Evolutionary conservation across 1,140 invertebrate species (phyloP).

Genomic region (Lanistes nyassanus): DNA sequence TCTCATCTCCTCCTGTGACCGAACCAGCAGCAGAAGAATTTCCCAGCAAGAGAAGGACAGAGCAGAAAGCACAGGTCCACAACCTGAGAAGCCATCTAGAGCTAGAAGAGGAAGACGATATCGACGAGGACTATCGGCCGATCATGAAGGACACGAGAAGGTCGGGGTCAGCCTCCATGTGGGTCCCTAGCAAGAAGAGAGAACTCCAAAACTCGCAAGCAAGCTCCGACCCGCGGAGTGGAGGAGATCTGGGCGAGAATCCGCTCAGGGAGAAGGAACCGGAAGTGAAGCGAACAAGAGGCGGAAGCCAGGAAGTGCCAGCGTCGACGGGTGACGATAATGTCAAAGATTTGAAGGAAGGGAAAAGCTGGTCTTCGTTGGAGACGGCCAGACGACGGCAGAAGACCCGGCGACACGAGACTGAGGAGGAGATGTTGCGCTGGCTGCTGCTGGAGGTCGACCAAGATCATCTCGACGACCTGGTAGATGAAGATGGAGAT

Average conservation of each 20-base stretch:
- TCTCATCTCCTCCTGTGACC: not conserved
- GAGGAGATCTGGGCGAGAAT: too few relatives aligned
- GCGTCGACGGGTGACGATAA: not conserved
- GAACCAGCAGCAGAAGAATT: not conserved
- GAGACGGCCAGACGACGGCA: not conserved
- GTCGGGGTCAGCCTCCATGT: not conserved
- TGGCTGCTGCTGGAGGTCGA: constrained; percentile 5
- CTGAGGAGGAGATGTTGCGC: not conserved
- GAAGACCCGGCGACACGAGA: not conserved
- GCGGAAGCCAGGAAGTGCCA: not conserved
- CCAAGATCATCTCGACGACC: not conserved
- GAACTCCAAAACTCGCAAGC: not conserved
- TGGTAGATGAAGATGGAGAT: not conserved
- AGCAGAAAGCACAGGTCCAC: not conserved
- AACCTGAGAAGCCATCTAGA: not conserved
- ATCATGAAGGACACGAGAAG: too few relatives aligned
- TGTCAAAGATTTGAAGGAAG: not conserved
- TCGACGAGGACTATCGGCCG: not conserved
- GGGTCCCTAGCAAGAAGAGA: not conserved
- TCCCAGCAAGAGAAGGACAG: not conserved
- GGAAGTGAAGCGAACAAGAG: not conserved
- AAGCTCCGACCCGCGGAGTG: too few relatives aligned
- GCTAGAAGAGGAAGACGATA: not conserved
- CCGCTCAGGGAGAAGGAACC: too few relatives aligned
- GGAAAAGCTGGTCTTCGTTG: not conserved